phyloP scores from a whole-genome alignment of 2,113 vertebrate genomes.

The Vicugna pacos region DNA sequence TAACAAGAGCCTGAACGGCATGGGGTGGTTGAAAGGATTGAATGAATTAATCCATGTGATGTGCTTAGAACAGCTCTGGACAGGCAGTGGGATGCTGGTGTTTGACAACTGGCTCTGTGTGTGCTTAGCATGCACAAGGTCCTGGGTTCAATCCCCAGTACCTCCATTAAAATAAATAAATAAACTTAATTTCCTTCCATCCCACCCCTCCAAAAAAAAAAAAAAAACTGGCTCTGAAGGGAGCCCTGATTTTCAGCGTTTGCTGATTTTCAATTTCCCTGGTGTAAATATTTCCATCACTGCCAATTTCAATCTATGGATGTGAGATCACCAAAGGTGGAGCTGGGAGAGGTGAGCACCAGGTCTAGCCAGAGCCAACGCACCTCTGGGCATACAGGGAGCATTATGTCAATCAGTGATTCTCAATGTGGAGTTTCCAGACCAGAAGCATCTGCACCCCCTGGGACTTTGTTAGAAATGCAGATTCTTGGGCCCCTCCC shows the following conservation, averaged over 20 bases:
- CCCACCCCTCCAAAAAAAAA: no score
- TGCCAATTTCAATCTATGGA: neutral
- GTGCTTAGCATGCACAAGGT: no score
- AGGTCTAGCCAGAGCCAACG: neutral
- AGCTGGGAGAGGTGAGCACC: neutral
- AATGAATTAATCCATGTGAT: neutral
- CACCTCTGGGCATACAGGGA: accelerated
- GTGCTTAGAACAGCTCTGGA: neutral
- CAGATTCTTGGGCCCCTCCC: neutral
- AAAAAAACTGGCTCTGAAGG: neutral
- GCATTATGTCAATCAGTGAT: accelerated
- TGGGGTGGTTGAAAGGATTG: neutral
- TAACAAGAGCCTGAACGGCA: neutral
- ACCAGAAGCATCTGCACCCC: neutral
- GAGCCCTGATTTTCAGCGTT: neutral
- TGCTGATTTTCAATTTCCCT: neutral
- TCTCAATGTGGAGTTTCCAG: no score
- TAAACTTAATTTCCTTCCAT: no score
- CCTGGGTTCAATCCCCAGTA: no score
- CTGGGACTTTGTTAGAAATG: neutral
- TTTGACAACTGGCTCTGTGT: neutral
- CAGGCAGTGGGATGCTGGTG: neutral
- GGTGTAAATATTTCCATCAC: neutral
- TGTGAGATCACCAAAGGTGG: neutral
- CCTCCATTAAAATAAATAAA: no score